Base-by-base conservation (phyloP, 2,113 vertebrate species). In the Xiphophorus couchianus region DNA sequence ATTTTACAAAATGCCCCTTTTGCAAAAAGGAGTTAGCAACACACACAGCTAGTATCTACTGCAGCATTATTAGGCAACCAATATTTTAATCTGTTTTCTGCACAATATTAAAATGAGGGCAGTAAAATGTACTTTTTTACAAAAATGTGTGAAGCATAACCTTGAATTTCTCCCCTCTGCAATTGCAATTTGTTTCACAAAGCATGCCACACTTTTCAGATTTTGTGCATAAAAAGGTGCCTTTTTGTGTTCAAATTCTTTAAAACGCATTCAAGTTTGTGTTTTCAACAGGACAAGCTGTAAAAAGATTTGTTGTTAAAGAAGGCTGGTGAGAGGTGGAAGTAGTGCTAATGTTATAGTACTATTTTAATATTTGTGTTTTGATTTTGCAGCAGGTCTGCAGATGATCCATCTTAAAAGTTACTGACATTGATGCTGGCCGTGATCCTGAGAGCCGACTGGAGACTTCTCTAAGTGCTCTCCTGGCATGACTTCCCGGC, bases 381-480 rank as follows among this genome's bases (percentile, higher is more conserved):
- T 72, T 67, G 62, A 74, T 72, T 82, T 60, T 64, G 62, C 77
- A 81, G 77, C 82, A 88, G 78, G 66, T 76, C 15, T 65, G 39
- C 17, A 64, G 71, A 71, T 58, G 76, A 64, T 69, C 68, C 14
- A 25, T 69, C 70, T 85, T 69, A 42, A 54, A 28, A 77, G 63
- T 81, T 17, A 33, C 37, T 61, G 42, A 25, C 2, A 31, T 44
- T 22, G 69, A 77, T 64, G 37, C 11, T 54, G 76, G 31, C 29
- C 31, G 42, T 35, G 62, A 35, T 54, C 62, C 37, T 66, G 42
- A 62, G 44, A 48, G 44, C 9, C 66, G 64, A 17, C 31, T 33
- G 30, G 70, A 29, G 66, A 62, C 15, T 71, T 19, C 76, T 76
- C 69, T 84, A 81, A 91, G 88, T 85, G 88, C 81, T 77, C 30